phyloP scores from a whole-genome alignment of 2,888 invertebrate genomes.

The Laothoe populi region DNA sequence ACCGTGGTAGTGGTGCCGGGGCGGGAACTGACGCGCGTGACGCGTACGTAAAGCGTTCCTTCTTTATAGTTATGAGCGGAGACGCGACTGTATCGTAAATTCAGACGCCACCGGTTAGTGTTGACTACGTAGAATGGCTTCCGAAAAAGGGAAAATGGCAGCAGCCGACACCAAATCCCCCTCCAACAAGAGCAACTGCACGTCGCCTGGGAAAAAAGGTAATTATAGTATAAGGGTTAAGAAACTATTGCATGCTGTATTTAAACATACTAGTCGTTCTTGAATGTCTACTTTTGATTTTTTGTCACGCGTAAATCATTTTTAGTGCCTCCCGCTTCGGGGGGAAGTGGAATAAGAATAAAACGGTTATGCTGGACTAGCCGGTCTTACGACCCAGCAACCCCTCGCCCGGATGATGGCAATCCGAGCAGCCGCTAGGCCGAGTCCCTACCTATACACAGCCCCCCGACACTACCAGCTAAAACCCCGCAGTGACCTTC shows the following conservation, averaged over 20 bases:
- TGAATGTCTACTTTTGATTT: no score
- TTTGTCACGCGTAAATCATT: no score
- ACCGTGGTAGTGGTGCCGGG: conserved; percentile 54
- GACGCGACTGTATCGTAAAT: conserved; percentile 61
- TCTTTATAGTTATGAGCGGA: conserved; percentile 68
- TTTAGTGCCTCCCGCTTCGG: no score
- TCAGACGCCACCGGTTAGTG: conserved; percentile 53
- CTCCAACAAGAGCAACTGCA: conserved; percentile 77
- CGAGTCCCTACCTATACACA: no score
- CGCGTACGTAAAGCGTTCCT: conserved; percentile 35
- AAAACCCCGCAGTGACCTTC: no score
- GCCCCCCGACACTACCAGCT: no score
- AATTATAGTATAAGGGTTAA: conserved; percentile 38
- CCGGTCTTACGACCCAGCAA: no score
- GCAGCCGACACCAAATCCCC: conserved; percentile 76
- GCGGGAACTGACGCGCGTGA: conserved; percentile 58
- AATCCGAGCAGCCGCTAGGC: no score
- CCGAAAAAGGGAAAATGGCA: conserved; percentile 81
- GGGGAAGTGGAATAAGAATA: no score
- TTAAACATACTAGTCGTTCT: no score
- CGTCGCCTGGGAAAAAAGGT: conserved; percentile 83
- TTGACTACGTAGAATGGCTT: conserved; percentile 67
- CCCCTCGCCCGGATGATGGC: no score
- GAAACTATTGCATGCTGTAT: background rate
- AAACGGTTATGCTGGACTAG: no score